Base-by-base conservation (phyloP, 2,113 vertebrate genomes). In the Semicossyphus pulcher region DNA sequence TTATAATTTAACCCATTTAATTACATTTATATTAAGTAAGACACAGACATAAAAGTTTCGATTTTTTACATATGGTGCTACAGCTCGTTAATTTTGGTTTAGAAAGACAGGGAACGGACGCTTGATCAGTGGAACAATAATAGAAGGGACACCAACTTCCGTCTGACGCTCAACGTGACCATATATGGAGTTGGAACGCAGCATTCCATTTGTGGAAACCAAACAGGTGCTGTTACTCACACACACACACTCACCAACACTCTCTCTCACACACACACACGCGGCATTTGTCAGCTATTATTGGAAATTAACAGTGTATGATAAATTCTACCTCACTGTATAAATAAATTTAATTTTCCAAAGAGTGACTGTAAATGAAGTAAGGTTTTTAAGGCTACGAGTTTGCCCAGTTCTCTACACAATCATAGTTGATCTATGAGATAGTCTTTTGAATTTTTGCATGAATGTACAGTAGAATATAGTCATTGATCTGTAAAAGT, bases 111-210 rank as follows among this genome's bases (percentile, higher is more conserved):
- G 63, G 66, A 73, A 80, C 5, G 0, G 1, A 1, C 0, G 4
- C 1, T 12, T 31, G 2, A 1, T 4, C 11, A n/a, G 51, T 20
- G n/a, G 72, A 82, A 91, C 78, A 80, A 88, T 91, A 92, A 93
- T 90, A 87, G 39, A 68, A 4, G 90, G 34, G 42, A 87, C 84
- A 92, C 88, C 45, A 18, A 76, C 49, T 86, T 93, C 93, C 93
- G 56, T 5, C 59, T 48, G 53, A 52, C 21, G 56, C 76, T 54
- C 74, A 45, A 54, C 64, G 66, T 91, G 86, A 76, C 94, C 91
- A 90, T 58, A 92, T 80, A 91, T 90, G 92, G 92, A 69, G 63
- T 20, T 36, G 9, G 71, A 90, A 53, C 54, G 87, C 36, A 36
- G 36, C 73, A 56, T 89, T 88, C 90, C 87, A 68, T 80, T 84